Conservation (phyloP, 2,888 invertebrate species). For the Andrena haemorrhoa region DNA sequence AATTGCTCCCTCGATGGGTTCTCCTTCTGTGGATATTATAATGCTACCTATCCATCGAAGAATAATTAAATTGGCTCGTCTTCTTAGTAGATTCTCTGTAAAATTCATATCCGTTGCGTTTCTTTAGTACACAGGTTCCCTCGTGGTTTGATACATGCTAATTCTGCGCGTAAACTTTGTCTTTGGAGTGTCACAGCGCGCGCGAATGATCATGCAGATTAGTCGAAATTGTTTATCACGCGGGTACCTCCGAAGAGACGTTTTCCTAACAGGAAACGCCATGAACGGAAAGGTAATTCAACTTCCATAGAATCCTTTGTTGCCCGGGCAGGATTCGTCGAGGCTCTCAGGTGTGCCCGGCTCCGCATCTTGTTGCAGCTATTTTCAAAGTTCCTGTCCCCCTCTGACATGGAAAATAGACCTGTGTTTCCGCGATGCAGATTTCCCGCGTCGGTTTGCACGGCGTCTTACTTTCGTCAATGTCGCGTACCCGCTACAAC, state of each 20-base stretch:
- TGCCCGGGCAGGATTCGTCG: neutral
- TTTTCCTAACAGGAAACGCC: neutral
- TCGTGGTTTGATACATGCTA: neutral
- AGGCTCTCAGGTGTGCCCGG: constrained; percentile 24
- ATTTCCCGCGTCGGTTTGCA: constrained; percentile 45
- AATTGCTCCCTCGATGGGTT: constrained; percentile 8
- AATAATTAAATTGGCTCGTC: neutral
- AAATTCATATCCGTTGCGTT: neutral
- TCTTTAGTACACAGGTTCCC: neutral
- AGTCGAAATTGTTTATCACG: constrained; percentile 30
- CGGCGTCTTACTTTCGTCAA: constrained; percentile 52
- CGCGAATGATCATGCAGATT: neutral
- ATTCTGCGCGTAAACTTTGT: neutral
- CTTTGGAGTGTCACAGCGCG: no score
- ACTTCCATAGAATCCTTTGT: constrained; percentile 39
- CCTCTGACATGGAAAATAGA: constrained; percentile 64
- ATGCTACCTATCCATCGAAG: neutral
- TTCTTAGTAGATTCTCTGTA: neutral
- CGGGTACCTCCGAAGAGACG: neutral
- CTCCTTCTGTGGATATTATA: neutral
- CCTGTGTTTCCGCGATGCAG: constrained; percentile 53
- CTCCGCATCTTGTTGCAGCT: constrained; percentile 38
- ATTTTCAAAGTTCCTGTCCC: constrained; percentile 62
- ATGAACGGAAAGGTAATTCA: constrained; percentile 43
- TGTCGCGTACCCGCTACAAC: constrained; percentile 23